Evolutionary conservation across 2,113 vertebrate species (phyloP).

Genomic region (Tautogolabrus adspersus): DNA sequence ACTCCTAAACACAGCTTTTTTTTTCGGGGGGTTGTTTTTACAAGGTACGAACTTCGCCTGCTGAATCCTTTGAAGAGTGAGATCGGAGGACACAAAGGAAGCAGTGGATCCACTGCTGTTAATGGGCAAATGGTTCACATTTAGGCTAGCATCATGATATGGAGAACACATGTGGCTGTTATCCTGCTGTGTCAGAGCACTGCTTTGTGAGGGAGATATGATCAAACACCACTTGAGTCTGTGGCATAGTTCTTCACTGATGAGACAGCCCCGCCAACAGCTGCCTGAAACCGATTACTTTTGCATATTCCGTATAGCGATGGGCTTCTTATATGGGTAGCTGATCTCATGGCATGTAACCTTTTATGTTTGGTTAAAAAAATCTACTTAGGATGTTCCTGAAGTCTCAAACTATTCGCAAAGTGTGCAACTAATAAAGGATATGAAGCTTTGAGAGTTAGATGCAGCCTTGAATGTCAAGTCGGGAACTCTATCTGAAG

Average conservation of each 20-base stretch:
- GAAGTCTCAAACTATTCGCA: constrained; percentile 56
- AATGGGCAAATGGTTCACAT: constrained; percentile 82
- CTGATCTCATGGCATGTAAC: constrained; percentile 35
- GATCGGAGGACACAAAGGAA: constrained; percentile 71
- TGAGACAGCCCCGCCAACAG: constrained; percentile 35
- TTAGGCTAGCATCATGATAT: constrained; percentile 74
- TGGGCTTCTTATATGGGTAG: constrained; percentile 19
- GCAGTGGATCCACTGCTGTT: constrained; percentile 76
- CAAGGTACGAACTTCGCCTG: constrained; percentile 68
- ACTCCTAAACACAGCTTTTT: constrained; percentile 67
- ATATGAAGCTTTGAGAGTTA: constrained; percentile 34
- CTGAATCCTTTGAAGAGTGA: constrained; percentile 79
- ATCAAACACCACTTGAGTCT: constrained; percentile 70
- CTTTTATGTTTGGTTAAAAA: constrained; percentile 32
- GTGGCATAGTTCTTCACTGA: constrained; percentile 35
- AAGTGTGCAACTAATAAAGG: constrained; percentile 59
- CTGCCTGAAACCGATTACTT: constrained; percentile 47
- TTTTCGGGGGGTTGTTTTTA: constrained; percentile 73
- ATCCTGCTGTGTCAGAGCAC: constrained; percentile 58
- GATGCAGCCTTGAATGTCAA: constrained; percentile 55
- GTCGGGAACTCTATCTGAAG: constrained; percentile 69
- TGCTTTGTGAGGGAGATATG: constrained; percentile 55
- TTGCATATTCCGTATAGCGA: neutral
- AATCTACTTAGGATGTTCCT: constrained; percentile 40
- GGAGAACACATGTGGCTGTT: constrained; percentile 81